A percentile compares a stretch with the other conserved stretches of the same genome.
Evolutionary conservation across 1,140 invertebrate species (phyloP).

Genomic region (Adelges cooleyi): DNA sequence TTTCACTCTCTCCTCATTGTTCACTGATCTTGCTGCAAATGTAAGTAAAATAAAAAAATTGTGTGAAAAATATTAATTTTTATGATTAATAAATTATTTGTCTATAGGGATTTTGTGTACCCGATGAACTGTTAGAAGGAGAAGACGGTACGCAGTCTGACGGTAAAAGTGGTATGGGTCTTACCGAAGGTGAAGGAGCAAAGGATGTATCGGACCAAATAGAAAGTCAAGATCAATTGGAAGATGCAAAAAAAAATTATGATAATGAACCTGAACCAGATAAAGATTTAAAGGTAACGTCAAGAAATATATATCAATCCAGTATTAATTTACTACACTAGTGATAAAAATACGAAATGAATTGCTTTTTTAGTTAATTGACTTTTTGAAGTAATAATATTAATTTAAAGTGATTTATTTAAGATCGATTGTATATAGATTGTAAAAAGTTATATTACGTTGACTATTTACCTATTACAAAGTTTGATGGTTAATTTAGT

Average conservation of each 20-base stretch:
- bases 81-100: too few species aligned
- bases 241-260: slow-evolving; percentile 68
- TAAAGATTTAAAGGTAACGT: slow-evolving; percentile 55
- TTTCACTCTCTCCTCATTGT: slow-evolving; percentile 70
- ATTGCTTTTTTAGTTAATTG: too few species aligned
- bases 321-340: not conserved
- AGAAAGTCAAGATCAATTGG: slow-evolving; percentile 87
- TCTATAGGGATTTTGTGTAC: slow-evolving; percentile 79
- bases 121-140: slow-evolving; percentile 61
- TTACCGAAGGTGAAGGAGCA: slow-evolving; percentile 85
- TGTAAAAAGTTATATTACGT: too few species aligned
- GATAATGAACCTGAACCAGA: slow-evolving; percentile 61
- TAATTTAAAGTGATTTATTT: too few species aligned
- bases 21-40: slow-evolving; percentile 71
- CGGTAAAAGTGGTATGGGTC: slow-evolving; percentile 56
- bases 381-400: too few species aligned
- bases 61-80: not conserved
- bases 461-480: too few species aligned
- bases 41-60: slow-evolving; percentile 36
- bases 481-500: too few species aligned
- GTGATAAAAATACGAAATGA: too few species aligned
- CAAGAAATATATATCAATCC: not conserved
- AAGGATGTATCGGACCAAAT: slow-evolving; percentile 92
- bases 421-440: too few species aligned
- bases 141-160: slow-evolving; percentile 48